Percentiles rank a stretch among this genome's conserved stretches.
These are phyloP conservation scores for Conus betulinus DNA, from an alignment of 1,140 invertebrate genomes.

Conservation along the genomic window DNA sequence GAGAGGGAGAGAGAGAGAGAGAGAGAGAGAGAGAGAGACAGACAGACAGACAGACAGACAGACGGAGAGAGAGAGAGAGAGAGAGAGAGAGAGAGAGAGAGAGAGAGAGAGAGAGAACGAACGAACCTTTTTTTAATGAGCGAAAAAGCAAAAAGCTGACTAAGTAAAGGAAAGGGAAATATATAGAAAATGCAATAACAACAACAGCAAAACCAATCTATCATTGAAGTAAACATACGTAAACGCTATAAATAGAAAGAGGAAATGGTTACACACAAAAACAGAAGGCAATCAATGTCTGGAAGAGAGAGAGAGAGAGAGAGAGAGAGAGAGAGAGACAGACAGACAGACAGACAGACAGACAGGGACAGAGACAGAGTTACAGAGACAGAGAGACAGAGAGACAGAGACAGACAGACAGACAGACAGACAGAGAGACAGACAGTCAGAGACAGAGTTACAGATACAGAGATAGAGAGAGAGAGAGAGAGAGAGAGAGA, in stretches of 20 bases:
- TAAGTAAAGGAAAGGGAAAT: no score
- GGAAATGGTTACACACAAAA: no score
- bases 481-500: constrained; percentile 18
- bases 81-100: constrained; percentile 12
- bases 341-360: not conserved
- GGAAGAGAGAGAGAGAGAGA: not conserved
- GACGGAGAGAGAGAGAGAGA: constrained; percentile 18
- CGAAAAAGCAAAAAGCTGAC: no score
- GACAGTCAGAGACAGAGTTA: no score
- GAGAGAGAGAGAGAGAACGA: not conserved
- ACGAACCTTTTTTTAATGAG: no score
- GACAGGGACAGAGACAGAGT: not conserved
- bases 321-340: not conserved
- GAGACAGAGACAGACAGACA: not conserved
- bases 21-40: not conserved
- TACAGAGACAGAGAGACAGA: not conserved
- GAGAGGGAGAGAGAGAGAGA: constrained; percentile 5
- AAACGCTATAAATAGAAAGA: no score
- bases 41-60: no score
- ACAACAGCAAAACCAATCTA: no score
- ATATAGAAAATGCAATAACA: no score
- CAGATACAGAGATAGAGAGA: not conserved
- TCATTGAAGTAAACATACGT: no score
- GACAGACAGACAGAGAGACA: not conserved
- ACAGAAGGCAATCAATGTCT: no score